Percentiles rank a stretch among this genome's conserved stretches.
These are phyloP conservation scores for Chrysotoxum bicinctum DNA, from an alignment of 2,888 invertebrate species.

Conservation along the genomic window DNA sequence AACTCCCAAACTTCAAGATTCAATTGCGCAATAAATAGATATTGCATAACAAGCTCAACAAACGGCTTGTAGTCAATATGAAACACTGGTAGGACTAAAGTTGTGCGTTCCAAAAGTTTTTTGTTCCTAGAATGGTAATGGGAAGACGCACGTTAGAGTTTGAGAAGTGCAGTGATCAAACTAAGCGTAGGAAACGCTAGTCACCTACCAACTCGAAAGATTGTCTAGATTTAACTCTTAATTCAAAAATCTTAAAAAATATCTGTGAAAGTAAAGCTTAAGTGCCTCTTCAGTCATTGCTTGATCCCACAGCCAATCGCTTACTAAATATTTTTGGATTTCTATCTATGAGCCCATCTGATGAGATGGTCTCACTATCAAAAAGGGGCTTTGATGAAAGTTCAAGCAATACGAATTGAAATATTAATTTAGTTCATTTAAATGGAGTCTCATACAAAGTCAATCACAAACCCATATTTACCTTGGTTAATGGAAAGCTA, in stretches of 20 bases:
- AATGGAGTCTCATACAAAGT: background rate
- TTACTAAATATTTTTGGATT: conserved; percentile 5
- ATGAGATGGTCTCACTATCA: background rate
- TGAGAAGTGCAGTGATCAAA: background rate
- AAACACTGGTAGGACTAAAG: too few relatives aligned
- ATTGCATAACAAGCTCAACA: background rate
- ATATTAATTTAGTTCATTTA: background rate
- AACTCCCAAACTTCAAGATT: background rate
- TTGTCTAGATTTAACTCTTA: background rate
- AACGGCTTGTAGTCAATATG: background rate
- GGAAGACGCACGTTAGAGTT: background rate
- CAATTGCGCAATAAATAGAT: background rate
- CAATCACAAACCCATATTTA: conserved; percentile 5
- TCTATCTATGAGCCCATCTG: background rate
- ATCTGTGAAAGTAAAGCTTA: background rate
- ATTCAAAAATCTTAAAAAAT: conserved; percentile 1
- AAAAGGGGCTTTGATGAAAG: conserved; percentile 21
- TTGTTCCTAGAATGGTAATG: too few relatives aligned
- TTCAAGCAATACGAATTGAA: conserved; percentile 6
- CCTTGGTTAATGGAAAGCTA: too few relatives aligned
- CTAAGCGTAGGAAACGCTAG: too few relatives aligned
- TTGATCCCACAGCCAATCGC: too few relatives aligned
- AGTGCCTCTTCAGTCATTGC: too few relatives aligned
- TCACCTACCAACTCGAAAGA: too few relatives aligned
- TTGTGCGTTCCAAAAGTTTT: too few relatives aligned